These are phyloP conservation scores for Apeltes quadracus DNA, from an alignment of 2,113 vertebrate species.

Conservation along the genomic window DNA sequence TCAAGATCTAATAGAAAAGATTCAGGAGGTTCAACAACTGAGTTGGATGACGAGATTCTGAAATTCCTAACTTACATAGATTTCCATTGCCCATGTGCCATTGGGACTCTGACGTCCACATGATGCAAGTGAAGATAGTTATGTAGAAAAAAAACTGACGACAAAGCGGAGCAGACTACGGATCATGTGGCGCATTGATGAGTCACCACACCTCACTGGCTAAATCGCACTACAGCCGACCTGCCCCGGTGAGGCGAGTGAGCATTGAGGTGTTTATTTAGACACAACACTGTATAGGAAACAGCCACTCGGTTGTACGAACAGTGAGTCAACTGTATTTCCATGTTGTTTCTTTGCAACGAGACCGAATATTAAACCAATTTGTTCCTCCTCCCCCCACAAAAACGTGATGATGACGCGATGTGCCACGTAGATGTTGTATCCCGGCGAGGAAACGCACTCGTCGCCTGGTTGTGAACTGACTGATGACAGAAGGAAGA, in stretches of 20 bases:
- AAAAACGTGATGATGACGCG: not conserved
- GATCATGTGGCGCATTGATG: conserved; percentile 71
- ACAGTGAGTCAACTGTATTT: not conserved
- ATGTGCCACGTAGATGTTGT: conserved; percentile 11
- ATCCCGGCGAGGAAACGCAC: not conserved
- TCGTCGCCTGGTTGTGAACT: conserved; percentile 14
- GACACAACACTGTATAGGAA: conserved; percentile 12
- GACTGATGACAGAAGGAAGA: conserved; percentile 17
- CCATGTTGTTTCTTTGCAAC: not conserved
- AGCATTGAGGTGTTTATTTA: conserved; percentile 30
- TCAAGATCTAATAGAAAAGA: not conserved
- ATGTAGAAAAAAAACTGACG: not conserved
- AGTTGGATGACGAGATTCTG: not conserved
- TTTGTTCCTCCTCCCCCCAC: not conserved
- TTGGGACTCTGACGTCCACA: not conserved
- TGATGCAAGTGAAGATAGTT: not conserved
- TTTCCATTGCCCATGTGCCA: not conserved
- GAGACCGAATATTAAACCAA: not conserved
- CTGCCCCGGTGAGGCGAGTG: conserved; percentile 30
- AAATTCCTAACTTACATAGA: not conserved
- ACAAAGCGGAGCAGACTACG: conserved; percentile 26
- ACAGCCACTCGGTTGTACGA: not conserved
- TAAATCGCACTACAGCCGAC: conserved; percentile 37
- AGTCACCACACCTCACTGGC: conserved; percentile 62
- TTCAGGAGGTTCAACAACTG: not conserved